Evolutionary conservation across 2,113 vertebrate genomes (phyloP), one percentile per base, ranked within the genome.

Genomic region (Dermatemys mawii): DNA sequence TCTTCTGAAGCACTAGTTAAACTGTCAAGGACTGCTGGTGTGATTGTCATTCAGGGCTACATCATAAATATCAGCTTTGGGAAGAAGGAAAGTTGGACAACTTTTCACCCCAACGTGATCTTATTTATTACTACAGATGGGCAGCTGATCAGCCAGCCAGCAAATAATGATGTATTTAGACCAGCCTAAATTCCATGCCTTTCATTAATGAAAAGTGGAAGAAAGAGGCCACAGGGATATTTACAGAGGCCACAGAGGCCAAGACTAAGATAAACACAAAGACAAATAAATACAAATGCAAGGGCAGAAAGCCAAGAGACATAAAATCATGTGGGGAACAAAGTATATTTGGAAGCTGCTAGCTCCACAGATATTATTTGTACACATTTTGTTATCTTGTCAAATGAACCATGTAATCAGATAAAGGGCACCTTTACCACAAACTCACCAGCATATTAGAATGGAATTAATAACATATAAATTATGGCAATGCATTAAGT

Each of bases 391-490:
- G 79, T 89, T 93, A 76, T 7, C 5, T 6, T 17, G 1, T 87
- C 81, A 94, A 85, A 50, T 51, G 82, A 94, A n/a, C 78, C 54
- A 92, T 89, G 90, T 95, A 95, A 97, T 94, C 92, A 94, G 55
- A 84, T 44, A 78, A 95, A 97, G 84, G 88, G 53, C 46, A 90
- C 78, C 80, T 94, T 93, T 88, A 92, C 86, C 82, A 92, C 53
- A 26, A 8, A 93, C 73, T 83, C 51, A 88, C 22, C 32, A 92
- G 53, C 7, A 63, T 84, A 83, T 81, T 89, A 97, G 19, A 93
- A 95, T 93, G 93, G 91, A 85, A 93, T 94, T 87, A 97, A 96
- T 50, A 96, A 85, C 90, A 90, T 93, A 93, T 90, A 89, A 95
- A 97, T 96, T 93, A 97, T 78, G 86, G 93, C 90, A 93, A 73